Evolutionary conservation across 2,888 invertebrate species (phyloP).

Genomic region (Clitarchus hookeri): DNA sequence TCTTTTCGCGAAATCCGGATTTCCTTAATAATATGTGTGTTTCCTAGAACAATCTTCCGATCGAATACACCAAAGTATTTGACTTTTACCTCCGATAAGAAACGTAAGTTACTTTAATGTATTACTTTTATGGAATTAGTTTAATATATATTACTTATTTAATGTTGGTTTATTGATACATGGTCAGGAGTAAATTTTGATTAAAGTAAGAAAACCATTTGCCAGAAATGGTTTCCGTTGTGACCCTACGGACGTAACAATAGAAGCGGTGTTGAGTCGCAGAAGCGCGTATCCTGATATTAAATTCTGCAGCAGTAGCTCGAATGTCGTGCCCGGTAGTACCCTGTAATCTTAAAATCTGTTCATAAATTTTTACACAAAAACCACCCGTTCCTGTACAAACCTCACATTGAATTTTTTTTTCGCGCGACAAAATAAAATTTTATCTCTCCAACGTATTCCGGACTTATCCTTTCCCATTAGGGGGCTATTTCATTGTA

Average conservation of each 20-base stretch:
- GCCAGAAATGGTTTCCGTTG: neutral
- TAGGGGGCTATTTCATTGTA: slow-evolving; percentile 14
- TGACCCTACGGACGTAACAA: neutral
- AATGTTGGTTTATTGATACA: too few relatives aligned
- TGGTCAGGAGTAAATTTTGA: too few relatives aligned
- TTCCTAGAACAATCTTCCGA: too few relatives aligned
- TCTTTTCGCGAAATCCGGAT: too few relatives aligned
- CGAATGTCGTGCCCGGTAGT: neutral
- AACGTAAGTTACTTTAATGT: too few relatives aligned
- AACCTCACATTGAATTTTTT: neutral
- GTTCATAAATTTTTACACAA: neutral
- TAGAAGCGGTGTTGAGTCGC: neutral
- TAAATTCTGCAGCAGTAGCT: neutral
- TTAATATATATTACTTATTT: too few relatives aligned
- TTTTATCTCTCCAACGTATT: slow-evolving; percentile 9
- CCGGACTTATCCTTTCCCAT: slow-evolving; percentile 1
- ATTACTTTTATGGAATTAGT: too few relatives aligned
- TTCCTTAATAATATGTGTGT: too few relatives aligned
- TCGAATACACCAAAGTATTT: too few relatives aligned
- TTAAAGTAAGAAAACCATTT: too few relatives aligned
- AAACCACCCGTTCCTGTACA: neutral
- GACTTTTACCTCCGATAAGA: too few relatives aligned
- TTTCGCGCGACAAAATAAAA: neutral
- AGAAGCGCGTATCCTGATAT: neutral
- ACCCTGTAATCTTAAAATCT: too few relatives aligned